phyloP scores from a whole-genome alignment of 1,140 invertebrate genomes.

The Psix sp. region DNA sequence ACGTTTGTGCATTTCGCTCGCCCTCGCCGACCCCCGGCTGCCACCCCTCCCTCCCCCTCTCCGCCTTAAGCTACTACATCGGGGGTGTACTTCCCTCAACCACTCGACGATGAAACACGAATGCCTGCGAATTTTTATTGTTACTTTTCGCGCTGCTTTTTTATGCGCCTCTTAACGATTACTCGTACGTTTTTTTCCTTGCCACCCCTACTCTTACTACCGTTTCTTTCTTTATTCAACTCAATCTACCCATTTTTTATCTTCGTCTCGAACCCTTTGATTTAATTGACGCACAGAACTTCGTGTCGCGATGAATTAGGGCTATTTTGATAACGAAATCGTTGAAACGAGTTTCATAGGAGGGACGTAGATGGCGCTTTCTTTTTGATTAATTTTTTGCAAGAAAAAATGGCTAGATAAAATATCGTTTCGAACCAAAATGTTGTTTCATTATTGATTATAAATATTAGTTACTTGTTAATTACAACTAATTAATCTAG shows the following conservation, averaged over 20 bases:
- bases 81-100: conserved; percentile 45
- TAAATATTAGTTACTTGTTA: too few species aligned
- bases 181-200: conserved; percentile 52
- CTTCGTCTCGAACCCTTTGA: conserved; percentile 33
- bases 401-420: too few species aligned
- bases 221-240: conserved; percentile 12
- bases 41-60: conserved; percentile 1
- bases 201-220: conserved; percentile 24
- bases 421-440: too few species aligned
- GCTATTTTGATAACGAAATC: conserved; percentile 7
- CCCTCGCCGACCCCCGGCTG: conserved; percentile 6
- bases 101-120: conserved; percentile 72
- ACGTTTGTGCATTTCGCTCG: conserved; percentile 40
- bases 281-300: conserved; percentile 8
- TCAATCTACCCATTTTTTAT: conserved; percentile 14
- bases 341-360: too few species aligned
- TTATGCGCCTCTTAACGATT: conserved; percentile 64
- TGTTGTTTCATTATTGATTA: too few species aligned
- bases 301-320: conserved; percentile 22
- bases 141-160: conserved; percentile 70
- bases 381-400: too few species aligned
- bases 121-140: conserved; percentile 76
- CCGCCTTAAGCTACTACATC: conserved; percentile 14
- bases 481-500: too few species aligned
- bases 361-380: too few species aligned